Evolutionary conservation across 2,797 vertebrate genomes (phyloP).

Genomic region (Gymnocypris eckloni): DNA sequence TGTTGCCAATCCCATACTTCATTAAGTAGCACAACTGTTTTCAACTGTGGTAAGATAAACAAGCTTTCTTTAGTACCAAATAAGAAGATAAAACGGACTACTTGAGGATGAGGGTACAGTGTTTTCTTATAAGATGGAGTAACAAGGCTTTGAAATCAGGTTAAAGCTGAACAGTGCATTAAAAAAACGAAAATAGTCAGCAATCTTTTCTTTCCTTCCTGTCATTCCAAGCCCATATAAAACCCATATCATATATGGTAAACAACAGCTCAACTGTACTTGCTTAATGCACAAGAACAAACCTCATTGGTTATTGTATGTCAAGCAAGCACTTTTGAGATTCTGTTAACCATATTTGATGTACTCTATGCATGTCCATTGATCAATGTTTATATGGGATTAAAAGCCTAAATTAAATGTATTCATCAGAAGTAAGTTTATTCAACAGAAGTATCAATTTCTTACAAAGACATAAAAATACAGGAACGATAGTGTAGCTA

Average conservation of each 20-base stretch:
- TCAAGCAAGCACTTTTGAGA: background rate
- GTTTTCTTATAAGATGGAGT: background rate
- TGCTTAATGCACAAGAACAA: background rate
- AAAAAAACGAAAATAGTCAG: background rate
- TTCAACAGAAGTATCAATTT: background rate
- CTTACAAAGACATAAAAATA: background rate
- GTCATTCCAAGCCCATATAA: background rate
- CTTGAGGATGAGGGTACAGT: background rate
- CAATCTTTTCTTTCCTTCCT: background rate
- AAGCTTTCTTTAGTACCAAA: background rate
- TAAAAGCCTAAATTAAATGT: background rate
- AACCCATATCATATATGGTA: background rate
- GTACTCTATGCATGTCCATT: background rate
- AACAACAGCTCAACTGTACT: no score
- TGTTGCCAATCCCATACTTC: conserved; percentile 18
- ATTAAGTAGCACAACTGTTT: conserved; percentile 14
- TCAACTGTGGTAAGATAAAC: conserved; percentile 1
- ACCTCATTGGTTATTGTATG: background rate
- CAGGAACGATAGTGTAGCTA: background rate
- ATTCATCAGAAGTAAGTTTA: background rate
- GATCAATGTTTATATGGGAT: background rate
- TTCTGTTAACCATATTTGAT: background rate
- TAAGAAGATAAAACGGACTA: background rate
- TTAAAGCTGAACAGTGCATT: background rate
- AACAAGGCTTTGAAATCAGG: background rate